Percentiles rank a stretch among this genome's conserved stretches.
Conservation (phyloP, 2,113 vertebrate genomes). For the Semnornis frantzii region DNA sequence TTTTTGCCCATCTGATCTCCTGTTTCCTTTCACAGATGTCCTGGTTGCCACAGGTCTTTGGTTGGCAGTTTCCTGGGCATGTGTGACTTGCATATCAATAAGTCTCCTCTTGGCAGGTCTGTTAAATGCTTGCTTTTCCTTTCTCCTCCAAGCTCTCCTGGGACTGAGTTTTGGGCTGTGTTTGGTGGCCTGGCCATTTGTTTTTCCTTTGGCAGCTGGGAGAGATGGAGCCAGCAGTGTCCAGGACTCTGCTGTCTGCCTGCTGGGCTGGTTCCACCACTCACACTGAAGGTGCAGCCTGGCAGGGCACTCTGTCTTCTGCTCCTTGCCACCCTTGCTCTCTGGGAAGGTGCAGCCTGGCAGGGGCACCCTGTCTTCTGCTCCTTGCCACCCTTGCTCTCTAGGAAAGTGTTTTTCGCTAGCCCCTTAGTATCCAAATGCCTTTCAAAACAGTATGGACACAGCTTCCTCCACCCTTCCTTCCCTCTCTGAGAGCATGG, state of each 20-base stretch:
- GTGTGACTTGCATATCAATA: not conserved
- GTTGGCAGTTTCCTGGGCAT: not conserved
- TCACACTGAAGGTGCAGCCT: no score
- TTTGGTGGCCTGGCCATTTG: not conserved
- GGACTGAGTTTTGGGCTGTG: not conserved
- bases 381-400: not conserved
- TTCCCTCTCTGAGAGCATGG: not conserved
- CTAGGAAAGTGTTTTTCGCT: not conserved
- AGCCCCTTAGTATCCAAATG: not conserved
- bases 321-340: not conserved
- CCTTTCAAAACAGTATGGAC: not conserved
- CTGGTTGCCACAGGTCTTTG: not conserved
- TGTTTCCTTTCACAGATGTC: conserved; percentile 7
- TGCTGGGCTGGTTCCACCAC: not conserved
- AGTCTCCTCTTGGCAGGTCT: not conserved
- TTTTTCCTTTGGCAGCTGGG: not conserved
- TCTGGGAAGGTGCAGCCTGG: not conserved
- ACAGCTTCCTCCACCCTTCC: accelerated
- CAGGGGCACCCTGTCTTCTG: not conserved
- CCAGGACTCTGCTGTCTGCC: not conserved
- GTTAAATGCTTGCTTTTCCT: not conserved
- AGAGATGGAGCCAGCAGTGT: not conserved
- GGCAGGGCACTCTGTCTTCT: not conserved
- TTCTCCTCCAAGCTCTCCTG: not conserved
- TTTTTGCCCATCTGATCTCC: not conserved